Evolutionary conservation across 2,797 vertebrate genomes (phyloP).

Genomic region (Lagocephalus sceleratus): DNA sequence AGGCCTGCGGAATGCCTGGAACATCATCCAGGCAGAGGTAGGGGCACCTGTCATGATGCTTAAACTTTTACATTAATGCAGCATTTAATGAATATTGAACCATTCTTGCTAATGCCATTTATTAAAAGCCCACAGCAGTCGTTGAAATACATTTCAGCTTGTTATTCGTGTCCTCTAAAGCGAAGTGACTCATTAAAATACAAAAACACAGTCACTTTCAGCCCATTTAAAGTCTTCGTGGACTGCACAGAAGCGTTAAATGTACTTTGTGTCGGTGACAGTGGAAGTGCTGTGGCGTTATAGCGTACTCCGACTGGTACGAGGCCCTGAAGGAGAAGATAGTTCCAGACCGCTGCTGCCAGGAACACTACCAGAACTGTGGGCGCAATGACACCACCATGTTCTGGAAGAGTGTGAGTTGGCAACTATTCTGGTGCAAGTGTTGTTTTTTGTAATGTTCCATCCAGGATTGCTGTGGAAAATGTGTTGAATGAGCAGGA

Average conservation of each 20-base stretch:
- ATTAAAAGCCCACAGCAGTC: constrained; percentile 15
- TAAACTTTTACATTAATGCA: not conserved
- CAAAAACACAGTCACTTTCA: too few species aligned
- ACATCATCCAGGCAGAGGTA: constrained; percentile 99
- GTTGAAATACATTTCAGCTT: constrained; percentile 12
- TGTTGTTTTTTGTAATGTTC: not conserved
- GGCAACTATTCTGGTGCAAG: not conserved
- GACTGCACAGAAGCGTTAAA: constrained; percentile 1
- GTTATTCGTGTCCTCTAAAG: constrained; percentile 17
- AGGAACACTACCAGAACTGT: constrained; percentile 94
- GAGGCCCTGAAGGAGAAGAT: constrained; percentile 88
- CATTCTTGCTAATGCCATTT: constrained; percentile 41
- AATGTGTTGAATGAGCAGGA: not conserved
- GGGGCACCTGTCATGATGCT: not conserved
- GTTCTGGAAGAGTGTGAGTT: constrained; percentile 89
- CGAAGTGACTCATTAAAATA: constrained; percentile 22
- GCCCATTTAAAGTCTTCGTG: too few species aligned
- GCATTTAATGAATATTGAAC: constrained; percentile 1
- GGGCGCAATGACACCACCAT: constrained; percentile 87
- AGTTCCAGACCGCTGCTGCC: constrained; percentile 95
- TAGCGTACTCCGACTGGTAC: constrained; percentile 90
- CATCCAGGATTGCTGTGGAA: too few species aligned
- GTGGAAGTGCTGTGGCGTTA: constrained; percentile 98
- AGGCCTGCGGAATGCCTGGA: constrained; percentile 96
- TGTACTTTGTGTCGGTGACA: constrained; percentile 47